Conservation (phyloP, 2,888 invertebrate species). For the Gryllus longicercus region DNA sequence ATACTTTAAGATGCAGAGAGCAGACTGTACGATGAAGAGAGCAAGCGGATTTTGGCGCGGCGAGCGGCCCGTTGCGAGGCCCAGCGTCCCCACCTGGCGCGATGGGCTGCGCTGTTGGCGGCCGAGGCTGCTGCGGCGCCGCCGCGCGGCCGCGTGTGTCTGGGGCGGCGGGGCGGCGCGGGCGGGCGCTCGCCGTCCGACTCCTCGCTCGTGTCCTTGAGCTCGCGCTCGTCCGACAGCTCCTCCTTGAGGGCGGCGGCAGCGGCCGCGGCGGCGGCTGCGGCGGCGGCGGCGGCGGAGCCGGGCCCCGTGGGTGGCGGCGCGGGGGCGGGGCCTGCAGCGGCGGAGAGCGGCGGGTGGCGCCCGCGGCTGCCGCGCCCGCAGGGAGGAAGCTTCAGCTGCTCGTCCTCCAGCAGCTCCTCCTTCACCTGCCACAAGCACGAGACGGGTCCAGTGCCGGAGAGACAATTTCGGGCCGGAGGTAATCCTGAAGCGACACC, state of each 20-base stretch:
- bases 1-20: too few species aligned
- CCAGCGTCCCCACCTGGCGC: too few species aligned
- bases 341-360: background rate
- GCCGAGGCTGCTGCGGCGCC: constrained; percentile 65
- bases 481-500: too few species aligned
- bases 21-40: too few species aligned
- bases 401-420: background rate
- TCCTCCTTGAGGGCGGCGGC: background rate
- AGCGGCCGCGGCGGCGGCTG: background rate
- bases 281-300: background rate
- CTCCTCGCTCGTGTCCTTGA: constrained; percentile 9
- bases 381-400: background rate
- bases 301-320: background rate
- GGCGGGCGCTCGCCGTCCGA: background rate
- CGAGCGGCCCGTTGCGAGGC: too few species aligned
- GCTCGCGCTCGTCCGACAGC: constrained; percentile 6
- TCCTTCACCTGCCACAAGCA: background rate
- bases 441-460: background rate
- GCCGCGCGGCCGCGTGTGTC: constrained; percentile 29
- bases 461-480: too few species aligned
- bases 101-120: constrained; percentile 55
- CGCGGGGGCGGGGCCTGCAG: background rate
- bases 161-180: background rate
- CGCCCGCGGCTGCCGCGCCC: background rate
- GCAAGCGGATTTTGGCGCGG: too few species aligned